A percentile compares a stretch with the other conserved stretches of the same genome.
These are phyloP conservation scores for Kryptolebias ocellatus DNA, from an alignment of 2,797 vertebrate species.

Conservation along the genomic window DNA sequence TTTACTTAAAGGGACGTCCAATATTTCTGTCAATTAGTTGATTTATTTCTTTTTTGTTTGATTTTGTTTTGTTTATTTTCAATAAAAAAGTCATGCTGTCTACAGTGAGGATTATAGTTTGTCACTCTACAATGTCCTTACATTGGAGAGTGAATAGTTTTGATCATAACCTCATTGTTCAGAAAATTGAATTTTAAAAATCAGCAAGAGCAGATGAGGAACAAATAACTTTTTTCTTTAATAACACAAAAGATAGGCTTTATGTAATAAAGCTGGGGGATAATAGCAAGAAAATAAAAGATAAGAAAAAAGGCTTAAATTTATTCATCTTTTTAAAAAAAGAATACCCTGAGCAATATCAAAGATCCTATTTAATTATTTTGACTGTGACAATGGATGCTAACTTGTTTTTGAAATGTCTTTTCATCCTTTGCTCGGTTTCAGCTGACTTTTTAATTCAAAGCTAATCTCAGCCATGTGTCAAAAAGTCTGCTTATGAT, in stretches of 20 bases:
- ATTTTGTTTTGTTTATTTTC: too few relatives aligned
- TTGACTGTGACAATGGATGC: constrained; percentile 41
- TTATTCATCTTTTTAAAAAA: constrained; percentile 53
- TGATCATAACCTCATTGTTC: neutral
- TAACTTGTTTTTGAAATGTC: constrained; percentile 39
- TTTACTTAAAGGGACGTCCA: neutral
- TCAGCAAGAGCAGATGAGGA: neutral
- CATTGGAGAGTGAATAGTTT: neutral
- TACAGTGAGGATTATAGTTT: neutral
- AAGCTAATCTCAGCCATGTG: constrained; percentile 30
- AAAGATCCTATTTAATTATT: constrained; percentile 49
- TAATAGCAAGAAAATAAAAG: constrained; percentile 20
- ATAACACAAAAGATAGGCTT: constrained; percentile 17
- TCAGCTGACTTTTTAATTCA: constrained; percentile 27
- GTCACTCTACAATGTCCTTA: constrained; percentile 3
- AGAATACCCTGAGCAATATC: constrained; percentile 45
- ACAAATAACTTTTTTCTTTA: constrained; percentile 16
- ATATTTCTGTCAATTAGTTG: too few relatives aligned
- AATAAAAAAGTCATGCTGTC: too few relatives aligned
- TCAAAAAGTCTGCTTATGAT: constrained; percentile 35
- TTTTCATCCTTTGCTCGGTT: constrained; percentile 39
- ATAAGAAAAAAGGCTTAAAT: constrained; percentile 41
- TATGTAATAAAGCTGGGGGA: constrained; percentile 24
- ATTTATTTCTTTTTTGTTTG: too few relatives aligned
- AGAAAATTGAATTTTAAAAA: too few relatives aligned